Evolutionary conservation across 1,140 invertebrate species (phyloP).

Genomic region (Coptotermes formosanus): DNA sequence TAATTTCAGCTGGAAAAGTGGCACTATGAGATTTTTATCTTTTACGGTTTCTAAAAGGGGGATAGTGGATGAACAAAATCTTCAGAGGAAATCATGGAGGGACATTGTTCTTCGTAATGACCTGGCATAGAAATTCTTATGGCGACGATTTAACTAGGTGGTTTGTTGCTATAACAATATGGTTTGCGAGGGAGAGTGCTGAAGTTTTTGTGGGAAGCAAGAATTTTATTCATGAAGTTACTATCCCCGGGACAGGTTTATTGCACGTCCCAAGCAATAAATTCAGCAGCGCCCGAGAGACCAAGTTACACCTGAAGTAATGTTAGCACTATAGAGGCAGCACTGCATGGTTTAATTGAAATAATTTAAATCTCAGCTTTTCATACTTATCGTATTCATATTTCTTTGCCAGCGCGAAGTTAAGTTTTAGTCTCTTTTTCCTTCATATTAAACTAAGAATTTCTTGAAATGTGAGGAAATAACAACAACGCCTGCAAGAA

Average conservation of each 20-base stretch:
- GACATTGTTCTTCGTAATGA: not conserved
- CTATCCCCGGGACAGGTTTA: not conserved
- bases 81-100: not conserved
- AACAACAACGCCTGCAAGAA: no score
- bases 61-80: not conserved
- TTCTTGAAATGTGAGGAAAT: no score
- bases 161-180: not conserved
- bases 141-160: not conserved
- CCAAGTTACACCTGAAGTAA: not conserved
- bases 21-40: not conserved
- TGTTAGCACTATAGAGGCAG: not conserved
- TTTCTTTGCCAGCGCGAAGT: no score
- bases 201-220: not conserved
- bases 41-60: not conserved
- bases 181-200: not conserved
- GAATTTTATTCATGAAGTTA: not conserved
- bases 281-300: not conserved
- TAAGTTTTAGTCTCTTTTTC: no score
- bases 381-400: not conserved
- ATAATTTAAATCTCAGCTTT: not conserved
- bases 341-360: not conserved
- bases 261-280: not conserved
- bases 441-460: no score
- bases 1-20: not conserved
- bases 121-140: not conserved